Evolutionary conservation across 2,888 invertebrate genomes (phyloP).

Genomic region (Lottia scabra): DNA sequence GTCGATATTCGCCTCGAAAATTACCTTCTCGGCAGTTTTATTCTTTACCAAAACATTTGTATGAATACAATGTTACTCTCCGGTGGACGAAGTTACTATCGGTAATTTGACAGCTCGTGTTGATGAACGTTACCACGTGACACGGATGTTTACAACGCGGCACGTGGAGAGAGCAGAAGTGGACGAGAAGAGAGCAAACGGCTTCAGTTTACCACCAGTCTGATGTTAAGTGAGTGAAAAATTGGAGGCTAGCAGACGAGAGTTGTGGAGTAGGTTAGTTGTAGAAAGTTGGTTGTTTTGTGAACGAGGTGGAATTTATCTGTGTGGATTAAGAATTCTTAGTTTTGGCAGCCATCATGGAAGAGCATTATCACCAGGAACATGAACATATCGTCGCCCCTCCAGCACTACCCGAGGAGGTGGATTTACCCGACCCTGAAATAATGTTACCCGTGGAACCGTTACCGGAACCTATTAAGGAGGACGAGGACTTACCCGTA

Average conservation of each 20-base stretch:
- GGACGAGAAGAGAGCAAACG: neutral
- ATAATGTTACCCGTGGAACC: neutral
- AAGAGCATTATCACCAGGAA: neutral
- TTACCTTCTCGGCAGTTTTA: no score
- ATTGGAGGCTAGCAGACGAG: constrained; percentile 1
- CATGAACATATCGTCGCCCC: neutral
- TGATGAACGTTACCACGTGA: constrained; percentile 15
- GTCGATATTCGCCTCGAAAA: no score
- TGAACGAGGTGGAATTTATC: neutral
- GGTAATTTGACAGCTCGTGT: neutral
- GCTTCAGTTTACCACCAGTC: constrained; percentile 1
- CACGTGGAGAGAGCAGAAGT: constrained; percentile 17
- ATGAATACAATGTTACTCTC: no score
- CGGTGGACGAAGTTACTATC: neutral
- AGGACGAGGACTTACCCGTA: neutral
- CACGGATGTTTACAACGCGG: constrained; percentile 22
- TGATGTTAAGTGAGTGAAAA: neutral
- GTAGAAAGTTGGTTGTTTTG: neutral
- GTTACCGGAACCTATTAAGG: constrained; percentile 2
- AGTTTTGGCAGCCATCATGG: no score
- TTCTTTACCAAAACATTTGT: no score
- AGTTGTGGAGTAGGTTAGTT: neutral
- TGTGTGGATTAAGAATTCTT: no score
- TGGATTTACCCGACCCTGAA: neutral
- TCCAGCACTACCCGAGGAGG: neutral